A percentile compares a stretch with the other conserved stretches of the same genome.
Evolutionary conservation across 2,113 vertebrate genomes (phyloP).

Genomic region (Anolis sagrei): DNA sequence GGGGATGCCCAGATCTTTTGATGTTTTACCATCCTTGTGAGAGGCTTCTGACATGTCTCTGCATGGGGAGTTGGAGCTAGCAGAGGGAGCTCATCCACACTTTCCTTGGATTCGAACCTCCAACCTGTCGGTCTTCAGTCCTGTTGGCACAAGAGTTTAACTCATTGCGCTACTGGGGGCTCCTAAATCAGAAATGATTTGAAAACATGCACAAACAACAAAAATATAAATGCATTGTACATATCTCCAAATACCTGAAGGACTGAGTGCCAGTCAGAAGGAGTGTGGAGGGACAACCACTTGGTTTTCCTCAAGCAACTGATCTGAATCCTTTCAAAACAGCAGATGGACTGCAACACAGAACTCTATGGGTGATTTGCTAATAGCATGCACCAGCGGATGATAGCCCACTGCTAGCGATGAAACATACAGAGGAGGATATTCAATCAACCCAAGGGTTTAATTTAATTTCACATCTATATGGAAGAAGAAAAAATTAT

Average conservation of each 20-base stretch:
- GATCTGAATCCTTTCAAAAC: slow-evolving; percentile 8
- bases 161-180: too few relatives aligned
- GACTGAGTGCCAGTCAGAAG: not conserved
- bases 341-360: slow-evolving; percentile 34
- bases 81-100: too few relatives aligned
- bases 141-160: too few relatives aligned
- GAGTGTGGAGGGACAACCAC: not conserved
- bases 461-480: slow-evolving; percentile 43
- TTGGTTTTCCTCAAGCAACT: slow-evolving; percentile 8
- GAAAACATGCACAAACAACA: not conserved
- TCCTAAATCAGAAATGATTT: too few relatives aligned
- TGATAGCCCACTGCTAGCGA: slow-evolving; percentile 20
- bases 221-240: not conserved
- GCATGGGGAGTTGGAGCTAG: too few relatives aligned
- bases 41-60: too few relatives aligned
- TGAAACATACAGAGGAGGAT: slow-evolving; percentile 24
- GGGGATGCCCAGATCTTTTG: too few relatives aligned
- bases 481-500: not conserved
- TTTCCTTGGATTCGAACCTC: too few relatives aligned
- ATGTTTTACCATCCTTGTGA: too few relatives aligned
- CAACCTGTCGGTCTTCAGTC: too few relatives aligned
- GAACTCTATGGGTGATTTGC: slow-evolving; percentile 7
- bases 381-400: not conserved
- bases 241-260: not conserved
- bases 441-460: slow-evolving; percentile 39